Evolutionary conservation across 2,888 invertebrate species (phyloP), one percentile per base, ranked within the genome.

Genomic region (Protodeltote pygarga): DNA sequence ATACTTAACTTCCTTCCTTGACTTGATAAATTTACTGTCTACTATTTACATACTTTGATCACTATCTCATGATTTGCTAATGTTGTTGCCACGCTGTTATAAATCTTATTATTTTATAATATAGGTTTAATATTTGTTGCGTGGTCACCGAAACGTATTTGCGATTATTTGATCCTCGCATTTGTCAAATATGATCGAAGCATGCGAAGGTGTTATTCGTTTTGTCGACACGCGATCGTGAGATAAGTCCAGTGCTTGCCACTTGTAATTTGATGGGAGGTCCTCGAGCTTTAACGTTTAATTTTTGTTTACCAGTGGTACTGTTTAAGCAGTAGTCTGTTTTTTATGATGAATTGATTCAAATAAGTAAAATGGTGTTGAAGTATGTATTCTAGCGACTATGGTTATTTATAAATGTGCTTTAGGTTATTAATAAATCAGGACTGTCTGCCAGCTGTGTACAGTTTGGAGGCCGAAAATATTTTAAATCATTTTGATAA

Each of bases 201-300:
- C 71, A 73, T 75, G 79, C 77, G 75, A 82, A 81, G 78, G 79
- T 83, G 84, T 83, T 84, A 77, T 83, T 84, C 85, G 79, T 85
- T 85, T 85, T 82, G 84, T 83, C 81, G 84, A 85, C 85, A 86
- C 80, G 81, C 84, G 83, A 87, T 85, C 75, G 71, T 69, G 75
- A 79, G 84, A 86, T 85, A 83, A 83, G 77, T 79, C 71, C 60
- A 57, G 67, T 67, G 79, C 77, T 80, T 81, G 83, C 84, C 79
- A 85, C 86, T 83, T 85, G 81, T 83, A 78, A 85, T 85, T 82
- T 81, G 81, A 83, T 82, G 83, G 83, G 84, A 81, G 83, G 83
- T 82, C 82, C 75, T 71, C 58, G 70, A 67, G 66, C 53, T 77
- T 73, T 71, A 72, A 62, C 51, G 48, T 72, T 62, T 77, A 75